Conservation (phyloP, 1,140 invertebrate species). For the Drosophila seguyi region DNA sequence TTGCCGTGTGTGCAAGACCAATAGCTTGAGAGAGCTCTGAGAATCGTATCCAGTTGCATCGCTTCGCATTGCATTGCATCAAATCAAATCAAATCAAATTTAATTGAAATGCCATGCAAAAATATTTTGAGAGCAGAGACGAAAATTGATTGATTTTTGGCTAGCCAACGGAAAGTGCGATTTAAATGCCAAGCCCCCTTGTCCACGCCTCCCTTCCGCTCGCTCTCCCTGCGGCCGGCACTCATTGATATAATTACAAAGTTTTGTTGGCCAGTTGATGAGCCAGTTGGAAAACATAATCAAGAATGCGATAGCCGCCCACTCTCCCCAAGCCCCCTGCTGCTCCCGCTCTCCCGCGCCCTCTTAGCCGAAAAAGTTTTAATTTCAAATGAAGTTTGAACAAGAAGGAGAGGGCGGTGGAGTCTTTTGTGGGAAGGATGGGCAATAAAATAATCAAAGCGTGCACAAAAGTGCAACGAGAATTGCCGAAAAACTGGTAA, state of each 20-base stretch:
- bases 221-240: slow-evolving; percentile 16
- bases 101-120: slow-evolving; percentile 76
- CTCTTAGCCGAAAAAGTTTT: slow-evolving; percentile 63
- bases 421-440: slow-evolving; percentile 5
- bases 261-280: slow-evolving; percentile 78
- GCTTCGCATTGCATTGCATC: slow-evolving; percentile 41
- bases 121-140: slow-evolving; percentile 61
- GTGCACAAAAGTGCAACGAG: slow-evolving; percentile 79
- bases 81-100: slow-evolving; percentile 72
- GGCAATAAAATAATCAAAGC: slow-evolving; percentile 83
- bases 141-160: slow-evolving; percentile 80
- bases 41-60: slow-evolving; percentile 24
- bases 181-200: slow-evolving; percentile 33
- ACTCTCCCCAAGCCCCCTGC: slow-evolving; percentile 7
- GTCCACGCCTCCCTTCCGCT: no score
- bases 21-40: slow-evolving; percentile 21
- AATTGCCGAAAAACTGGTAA: slow-evolving; percentile 77
- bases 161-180: slow-evolving; percentile 34
- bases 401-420: slow-evolving; percentile 1
- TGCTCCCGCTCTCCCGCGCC: not conserved
- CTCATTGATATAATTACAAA: slow-evolving; percentile 82
- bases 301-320: slow-evolving; percentile 73
- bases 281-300: slow-evolving; percentile 81
- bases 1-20: not conserved
- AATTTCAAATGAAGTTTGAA: slow-evolving; percentile 80